Evolutionary conservation across 1,140 invertebrate species (phyloP), one percentile per base, ranked within the genome.

Genomic region (Telenomus remus): DNA sequence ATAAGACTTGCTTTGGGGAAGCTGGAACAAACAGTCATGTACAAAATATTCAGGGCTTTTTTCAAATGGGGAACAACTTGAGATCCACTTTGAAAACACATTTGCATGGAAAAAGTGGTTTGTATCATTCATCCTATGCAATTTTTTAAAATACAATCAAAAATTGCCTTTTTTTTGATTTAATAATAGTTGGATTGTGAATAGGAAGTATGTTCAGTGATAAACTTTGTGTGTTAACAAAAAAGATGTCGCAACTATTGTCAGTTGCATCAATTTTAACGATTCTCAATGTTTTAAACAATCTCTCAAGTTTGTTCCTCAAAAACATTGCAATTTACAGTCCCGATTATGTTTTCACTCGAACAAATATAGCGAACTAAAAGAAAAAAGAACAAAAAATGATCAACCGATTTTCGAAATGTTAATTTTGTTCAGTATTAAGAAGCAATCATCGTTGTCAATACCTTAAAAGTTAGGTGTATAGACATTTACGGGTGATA

Each of bases 401-500:
- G n/a, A n/a, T n/a, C n/a, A n/a, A n/a, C n/a, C n/a, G n/a, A 27
- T 27, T 27, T 6, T 6, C 19, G 19, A 27, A 27, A 6, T 27
- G 19, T 27, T 27, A 3, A 27, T 27, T 51, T 68, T 51, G 51
- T 33, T 64, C 54, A 73, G 61, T 73, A 60, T 73, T 65, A 73
- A 44, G 53, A 44, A 43, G 53, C 16, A 49, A 53, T 61, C 44
- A 33, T 56, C 60, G 51, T 57, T 64, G 54, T 72, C 46, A 64
- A 57, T 64, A 64, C 64, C 57, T 70, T 56, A 43, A 55, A 61
- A 13, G 7, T 11, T 54, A 60, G 57, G 47, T 39, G 43, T 39
- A 4, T 27, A 27, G 19, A 27, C 37, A 68, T 35, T 47, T 55
- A 34, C 16, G 16, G 34, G 49, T 59, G 39, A 61, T 50, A 61